Evolutionary conservation across 2,113 vertebrate genomes (phyloP).

Genomic region (Atrichornis clamosus): DNA sequence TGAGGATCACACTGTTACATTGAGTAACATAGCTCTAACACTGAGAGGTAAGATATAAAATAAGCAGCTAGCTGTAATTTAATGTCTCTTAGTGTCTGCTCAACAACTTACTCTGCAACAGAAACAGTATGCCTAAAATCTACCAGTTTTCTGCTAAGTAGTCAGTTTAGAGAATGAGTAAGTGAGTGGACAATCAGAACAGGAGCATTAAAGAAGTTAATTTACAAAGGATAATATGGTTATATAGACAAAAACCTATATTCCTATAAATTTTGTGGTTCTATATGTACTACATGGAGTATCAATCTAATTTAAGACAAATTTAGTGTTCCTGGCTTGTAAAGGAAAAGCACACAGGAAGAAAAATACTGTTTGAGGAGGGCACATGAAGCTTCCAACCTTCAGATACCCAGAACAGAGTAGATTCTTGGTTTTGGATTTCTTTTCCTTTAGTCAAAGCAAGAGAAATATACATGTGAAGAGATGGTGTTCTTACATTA

Average conservation of each 20-base stretch:
- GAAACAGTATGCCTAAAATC: background rate
- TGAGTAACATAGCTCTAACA: background rate
- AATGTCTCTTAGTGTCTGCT: background rate
- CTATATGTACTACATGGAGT: background rate
- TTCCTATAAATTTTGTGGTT: background rate
- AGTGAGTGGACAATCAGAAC: background rate
- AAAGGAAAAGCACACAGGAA: background rate
- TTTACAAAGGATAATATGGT: background rate
- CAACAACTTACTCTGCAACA: background rate
- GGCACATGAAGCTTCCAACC: background rate
- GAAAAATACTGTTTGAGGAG: background rate
- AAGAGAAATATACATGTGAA: background rate
- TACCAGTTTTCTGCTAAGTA: background rate
- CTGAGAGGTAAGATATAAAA: background rate
- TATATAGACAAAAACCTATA: background rate
- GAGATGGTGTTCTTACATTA: background rate
- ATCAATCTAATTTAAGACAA: background rate
- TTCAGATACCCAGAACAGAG: background rate
- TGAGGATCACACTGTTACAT: background rate
- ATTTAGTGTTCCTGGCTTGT: background rate
- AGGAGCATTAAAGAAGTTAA: background rate
- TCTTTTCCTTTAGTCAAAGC: background rate
- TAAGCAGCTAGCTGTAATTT: background rate
- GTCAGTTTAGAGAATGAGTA: background rate
- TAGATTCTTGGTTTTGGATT: accelerated